These are phyloP conservation scores for Hippocampus comes DNA, from an alignment of 2,113 vertebrate genomes.

Conservation along the genomic window DNA sequence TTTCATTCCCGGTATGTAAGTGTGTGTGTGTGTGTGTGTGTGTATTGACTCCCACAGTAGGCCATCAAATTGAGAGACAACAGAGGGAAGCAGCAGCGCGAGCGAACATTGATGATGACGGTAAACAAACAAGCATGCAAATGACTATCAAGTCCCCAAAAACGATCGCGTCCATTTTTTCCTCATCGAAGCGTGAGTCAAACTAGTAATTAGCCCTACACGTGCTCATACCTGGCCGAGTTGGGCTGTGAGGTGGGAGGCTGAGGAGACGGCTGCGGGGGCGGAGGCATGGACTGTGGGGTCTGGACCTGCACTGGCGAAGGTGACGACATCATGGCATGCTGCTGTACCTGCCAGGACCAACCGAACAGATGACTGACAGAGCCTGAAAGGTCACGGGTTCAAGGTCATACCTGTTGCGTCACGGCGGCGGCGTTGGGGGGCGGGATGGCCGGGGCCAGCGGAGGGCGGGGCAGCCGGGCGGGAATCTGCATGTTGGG, in stretches of 20 bases:
- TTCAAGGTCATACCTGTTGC: conserved; percentile 76
- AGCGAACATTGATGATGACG: too few relatives aligned
- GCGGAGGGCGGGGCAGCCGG: conserved; percentile 80
- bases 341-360: conserved; percentile 74
- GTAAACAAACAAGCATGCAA: too few relatives aligned
- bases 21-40: too few relatives aligned
- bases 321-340: conserved; percentile 86
- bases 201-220: too few relatives aligned
- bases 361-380: not conserved
- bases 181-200: too few relatives aligned
- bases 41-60: too few relatives aligned
- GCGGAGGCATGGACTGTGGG: conserved; percentile 88
- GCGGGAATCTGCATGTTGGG: conserved; percentile 83
- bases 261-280: conserved; percentile 90
- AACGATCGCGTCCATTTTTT: too few relatives aligned
- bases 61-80: too few relatives aligned
- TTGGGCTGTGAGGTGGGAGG: conserved; percentile 88
- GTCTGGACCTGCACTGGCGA: conserved; percentile 89
- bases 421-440: conserved; percentile 73
- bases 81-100: too few relatives aligned
- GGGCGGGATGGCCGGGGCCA: conserved; percentile 73
- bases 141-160: too few relatives aligned
- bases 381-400: conserved; percentile 7
- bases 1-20: too few relatives aligned
- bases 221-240: conserved; percentile 82